A percentile compares a stretch with the other conserved stretches of the same genome.
Evolutionary conservation across 2,113 vertebrate genomes (phyloP).

Genomic region (Philantomba maxwellii): DNA sequence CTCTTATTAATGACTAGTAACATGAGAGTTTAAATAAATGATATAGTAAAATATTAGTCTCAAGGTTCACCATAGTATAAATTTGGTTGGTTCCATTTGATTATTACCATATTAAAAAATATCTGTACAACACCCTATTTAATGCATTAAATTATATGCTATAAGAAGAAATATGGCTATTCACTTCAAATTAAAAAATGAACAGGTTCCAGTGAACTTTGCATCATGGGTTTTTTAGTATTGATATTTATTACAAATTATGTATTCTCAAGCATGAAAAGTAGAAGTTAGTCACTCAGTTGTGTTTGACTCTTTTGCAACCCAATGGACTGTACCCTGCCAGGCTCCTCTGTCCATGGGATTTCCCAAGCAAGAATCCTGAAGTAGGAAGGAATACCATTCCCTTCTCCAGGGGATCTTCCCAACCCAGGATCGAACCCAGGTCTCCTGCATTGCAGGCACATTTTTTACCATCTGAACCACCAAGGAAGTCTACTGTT

Average conservation of each 20-base stretch:
- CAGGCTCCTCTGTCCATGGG: neutral
- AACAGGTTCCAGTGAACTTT: neutral
- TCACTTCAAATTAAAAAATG: neutral
- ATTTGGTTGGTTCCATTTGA: neutral
- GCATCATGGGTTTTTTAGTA: slow-evolving; percentile 20
- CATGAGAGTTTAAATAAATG: slow-evolving; percentile 20
- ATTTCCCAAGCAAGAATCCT: neutral
- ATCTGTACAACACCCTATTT: neutral
- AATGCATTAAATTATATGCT: neutral
- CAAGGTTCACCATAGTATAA: neutral
- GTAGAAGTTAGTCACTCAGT: neutral
- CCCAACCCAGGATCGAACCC: neutral
- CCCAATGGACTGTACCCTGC: neutral
- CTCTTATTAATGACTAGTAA: neutral
- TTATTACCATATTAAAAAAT: neutral
- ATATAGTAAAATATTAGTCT: neutral
- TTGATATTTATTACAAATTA: slow-evolving; percentile 42
- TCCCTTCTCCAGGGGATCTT: neutral
- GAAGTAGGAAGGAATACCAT: neutral
- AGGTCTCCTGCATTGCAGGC: neutral
- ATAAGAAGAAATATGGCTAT: neutral
- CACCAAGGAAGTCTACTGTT: neutral
- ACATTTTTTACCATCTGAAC: neutral
- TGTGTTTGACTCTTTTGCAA: neutral
- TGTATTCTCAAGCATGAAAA: slow-evolving; percentile 39